These are phyloP conservation scores for Eudasyphora cyanicolor DNA, from an alignment of 2,888 invertebrate species.

Conservation along the genomic window DNA sequence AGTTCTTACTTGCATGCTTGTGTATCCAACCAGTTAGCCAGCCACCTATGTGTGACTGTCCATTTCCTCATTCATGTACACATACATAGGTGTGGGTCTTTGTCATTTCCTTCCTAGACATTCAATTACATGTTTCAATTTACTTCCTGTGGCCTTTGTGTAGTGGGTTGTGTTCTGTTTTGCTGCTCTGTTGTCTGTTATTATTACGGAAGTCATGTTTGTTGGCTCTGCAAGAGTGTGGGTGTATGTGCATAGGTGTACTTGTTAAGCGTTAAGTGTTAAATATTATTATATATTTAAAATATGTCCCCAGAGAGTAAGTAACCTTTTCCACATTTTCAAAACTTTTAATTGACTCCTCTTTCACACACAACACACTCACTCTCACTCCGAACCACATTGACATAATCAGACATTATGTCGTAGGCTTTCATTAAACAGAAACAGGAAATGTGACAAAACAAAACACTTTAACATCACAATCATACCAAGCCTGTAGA, in stretches of 20 bases:
- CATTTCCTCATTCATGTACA: neutral
- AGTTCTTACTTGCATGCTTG: too few species aligned
- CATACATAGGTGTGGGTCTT: neutral
- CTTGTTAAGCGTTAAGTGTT: neutral
- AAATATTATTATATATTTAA: constrained; percentile 32
- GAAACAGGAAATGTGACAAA: neutral
- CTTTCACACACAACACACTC: neutral
- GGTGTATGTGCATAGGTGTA: neutral
- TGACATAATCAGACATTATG: constrained; percentile 14
- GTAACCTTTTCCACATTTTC: neutral
- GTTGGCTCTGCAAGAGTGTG: neutral
- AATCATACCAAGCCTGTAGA: neutral
- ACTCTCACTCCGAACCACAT: too few species aligned
- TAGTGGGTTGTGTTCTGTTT: neutral
- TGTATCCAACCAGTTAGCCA: too few species aligned
- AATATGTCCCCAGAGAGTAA: constrained; percentile 39
- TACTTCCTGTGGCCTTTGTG: constrained; percentile 7
- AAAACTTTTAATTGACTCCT: constrained; percentile 40
- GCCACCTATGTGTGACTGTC: too few species aligned
- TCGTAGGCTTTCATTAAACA: neutral
- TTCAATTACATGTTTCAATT: constrained; percentile 45
- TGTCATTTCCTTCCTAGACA: constrained; percentile 16
- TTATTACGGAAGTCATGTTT: constrained; percentile 21
- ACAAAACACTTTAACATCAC: neutral
- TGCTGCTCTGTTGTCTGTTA: neutral